A percentile compares a stretch with the other conserved stretches of the same genome.
Conservation (phyloP, 2,113 vertebrate species). For the Neolamprologus cancellatus region DNA sequence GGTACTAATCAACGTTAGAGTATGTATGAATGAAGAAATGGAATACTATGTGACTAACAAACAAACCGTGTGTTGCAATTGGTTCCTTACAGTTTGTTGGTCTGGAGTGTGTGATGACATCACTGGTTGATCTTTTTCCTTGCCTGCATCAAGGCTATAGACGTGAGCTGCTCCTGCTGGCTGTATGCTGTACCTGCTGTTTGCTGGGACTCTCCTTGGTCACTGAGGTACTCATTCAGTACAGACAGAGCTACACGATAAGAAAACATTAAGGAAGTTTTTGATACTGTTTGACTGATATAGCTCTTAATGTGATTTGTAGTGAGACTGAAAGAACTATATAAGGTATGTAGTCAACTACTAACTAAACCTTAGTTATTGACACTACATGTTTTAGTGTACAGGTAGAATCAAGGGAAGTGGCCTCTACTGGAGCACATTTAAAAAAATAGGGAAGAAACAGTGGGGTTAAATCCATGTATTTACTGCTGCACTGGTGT, state of each 20-base stretch:
- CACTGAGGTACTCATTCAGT: constrained; percentile 32
- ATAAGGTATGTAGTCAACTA: background rate
- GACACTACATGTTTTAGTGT: background rate
- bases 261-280: background rate
- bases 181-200: constrained; percentile 34
- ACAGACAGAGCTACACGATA: background rate
- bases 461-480: background rate
- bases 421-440: background rate
- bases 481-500: background rate
- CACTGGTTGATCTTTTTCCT: constrained; percentile 49
- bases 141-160: constrained; percentile 30
- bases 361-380: background rate
- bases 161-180: constrained; percentile 43
- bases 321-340: background rate
- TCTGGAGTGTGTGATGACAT: constrained; percentile 57
- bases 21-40: background rate
- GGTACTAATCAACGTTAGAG: background rate
- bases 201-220: constrained; percentile 42
- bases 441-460: background rate
- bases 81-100: constrained; percentile 43
- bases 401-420: background rate
- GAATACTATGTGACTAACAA: background rate
- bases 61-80: background rate
- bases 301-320: background rate
- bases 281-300: background rate